Evolutionary conservation across 2,113 vertebrate genomes (phyloP).

Genomic region (Labrus mixtus): DNA sequence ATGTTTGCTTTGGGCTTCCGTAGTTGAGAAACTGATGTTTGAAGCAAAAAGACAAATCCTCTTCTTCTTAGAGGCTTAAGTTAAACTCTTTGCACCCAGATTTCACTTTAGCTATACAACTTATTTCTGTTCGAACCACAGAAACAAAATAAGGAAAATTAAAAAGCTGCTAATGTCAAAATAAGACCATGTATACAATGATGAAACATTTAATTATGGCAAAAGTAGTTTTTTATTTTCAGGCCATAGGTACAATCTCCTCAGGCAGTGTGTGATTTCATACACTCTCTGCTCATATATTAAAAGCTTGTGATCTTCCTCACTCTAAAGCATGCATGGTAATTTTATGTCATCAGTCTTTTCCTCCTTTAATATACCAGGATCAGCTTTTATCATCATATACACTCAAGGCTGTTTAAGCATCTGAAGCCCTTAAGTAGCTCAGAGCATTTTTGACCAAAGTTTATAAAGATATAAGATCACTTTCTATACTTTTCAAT

Average conservation of each 20-base stretch:
- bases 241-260: slow-evolving; percentile 11
- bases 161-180: slow-evolving; percentile 19
- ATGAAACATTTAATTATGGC: slow-evolving; percentile 5
- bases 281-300: slow-evolving; percentile 19
- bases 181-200: slow-evolving; percentile 10
- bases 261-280: slow-evolving; percentile 29
- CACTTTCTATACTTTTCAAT: no score
- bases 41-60: no score
- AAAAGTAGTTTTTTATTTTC: slow-evolving; percentile 16
- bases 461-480: slow-evolving; percentile 10
- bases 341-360: slow-evolving; percentile 46
- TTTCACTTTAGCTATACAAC: slow-evolving; percentile 8
- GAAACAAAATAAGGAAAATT: slow-evolving; percentile 16
- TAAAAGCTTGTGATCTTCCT: slow-evolving; percentile 28
- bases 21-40: no score
- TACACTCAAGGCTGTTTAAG: slow-evolving; percentile 27
- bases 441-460: slow-evolving; percentile 17
- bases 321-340: slow-evolving; percentile 4
- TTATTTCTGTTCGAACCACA: slow-evolving; percentile 1
- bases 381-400: slow-evolving; percentile 33
- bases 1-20: no score
- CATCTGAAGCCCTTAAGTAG: slow-evolving; percentile 17
- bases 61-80: no score
- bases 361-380: slow-evolving; percentile 30
- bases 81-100: background rate